These are phyloP conservation scores for Podarcis raffonei DNA, from an alignment of 2,113 vertebrate genomes.

Conservation along the genomic window DNA sequence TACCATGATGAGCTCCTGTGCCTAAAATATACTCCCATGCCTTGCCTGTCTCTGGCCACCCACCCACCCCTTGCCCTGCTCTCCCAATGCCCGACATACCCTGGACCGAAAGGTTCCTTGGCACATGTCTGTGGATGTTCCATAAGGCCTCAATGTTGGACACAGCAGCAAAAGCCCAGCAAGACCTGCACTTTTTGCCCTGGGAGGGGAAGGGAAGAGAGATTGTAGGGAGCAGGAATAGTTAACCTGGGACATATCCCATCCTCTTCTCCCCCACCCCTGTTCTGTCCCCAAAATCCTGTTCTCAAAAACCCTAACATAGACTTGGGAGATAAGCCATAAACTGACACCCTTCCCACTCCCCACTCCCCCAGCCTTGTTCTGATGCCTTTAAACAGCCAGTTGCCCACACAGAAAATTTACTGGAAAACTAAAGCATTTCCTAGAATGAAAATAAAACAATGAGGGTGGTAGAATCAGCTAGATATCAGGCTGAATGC, in stretches of 20 bases:
- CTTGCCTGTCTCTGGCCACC: not conserved
- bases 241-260: not conserved
- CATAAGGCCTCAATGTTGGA: conserved; percentile 32
- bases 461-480: too few relatives aligned
- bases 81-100: not conserved
- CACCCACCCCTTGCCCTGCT: too few relatives aligned
- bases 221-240: not conserved
- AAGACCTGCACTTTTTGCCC: accelerated
- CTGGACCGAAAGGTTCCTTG: conserved; percentile 4
- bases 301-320: not conserved
- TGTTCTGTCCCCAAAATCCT: not conserved
- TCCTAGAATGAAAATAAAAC: too few relatives aligned
- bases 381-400: too few relatives aligned
- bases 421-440: too few relatives aligned
- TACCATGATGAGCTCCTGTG: too few relatives aligned
- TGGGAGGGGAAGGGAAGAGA: not conserved
- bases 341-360: too few relatives aligned
- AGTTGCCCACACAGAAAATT: too few relatives aligned
- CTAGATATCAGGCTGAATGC: too few relatives aligned
- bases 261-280: too few relatives aligned
- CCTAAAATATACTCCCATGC: too few relatives aligned
- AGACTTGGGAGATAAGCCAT: not conserved
- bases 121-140: not conserved
- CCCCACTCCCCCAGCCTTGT: too few relatives aligned
- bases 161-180: conserved; percentile 20